Percentiles rank a stretch among this genome's conserved stretches.
phyloP scores from a whole-genome alignment of 2,888 invertebrate species.

The Agrochola litura region DNA sequence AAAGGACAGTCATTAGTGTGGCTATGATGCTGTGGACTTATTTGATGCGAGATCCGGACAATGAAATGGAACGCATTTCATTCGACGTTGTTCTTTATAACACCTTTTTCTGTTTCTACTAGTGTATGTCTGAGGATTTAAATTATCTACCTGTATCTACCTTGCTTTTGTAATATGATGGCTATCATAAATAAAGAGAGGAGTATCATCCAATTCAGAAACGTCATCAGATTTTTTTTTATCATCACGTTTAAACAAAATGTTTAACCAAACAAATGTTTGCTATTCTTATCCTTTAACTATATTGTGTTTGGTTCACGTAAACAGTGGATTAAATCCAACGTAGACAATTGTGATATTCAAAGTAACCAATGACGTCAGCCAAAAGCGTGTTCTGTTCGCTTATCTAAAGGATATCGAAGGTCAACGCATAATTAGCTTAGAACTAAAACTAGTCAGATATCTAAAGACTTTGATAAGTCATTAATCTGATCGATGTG shows the following conservation, averaged over 20 bases:
- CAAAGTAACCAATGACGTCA: slow-evolving; percentile 58
- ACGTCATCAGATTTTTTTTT: slow-evolving; percentile 23
- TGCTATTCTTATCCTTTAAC: slow-evolving; percentile 54
- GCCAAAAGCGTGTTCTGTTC: slow-evolving; percentile 48
- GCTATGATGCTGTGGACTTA: slow-evolving; percentile 70
- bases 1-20: slow-evolving; percentile 81
- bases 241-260: slow-evolving; percentile 57
- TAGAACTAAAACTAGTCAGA: slow-evolving; percentile 28
- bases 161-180: slow-evolving; percentile 34
- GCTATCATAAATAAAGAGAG: slow-evolving; percentile 20
- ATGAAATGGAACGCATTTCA: slow-evolving; percentile 69
- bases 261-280: slow-evolving; percentile 71
- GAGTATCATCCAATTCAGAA: slow-evolving; percentile 10
- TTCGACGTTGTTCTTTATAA: slow-evolving; percentile 63
- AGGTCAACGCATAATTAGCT: slow-evolving; percentile 61
- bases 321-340: slow-evolving; percentile 66
- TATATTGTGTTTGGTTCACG: slow-evolving; percentile 57
- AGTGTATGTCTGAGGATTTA: slow-evolving; percentile 52
- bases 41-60: slow-evolving; percentile 68
- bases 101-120: slow-evolving; percentile 58
- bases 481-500: slow-evolving; percentile 42
- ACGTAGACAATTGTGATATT: slow-evolving; percentile 51
- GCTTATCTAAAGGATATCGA: slow-evolving; percentile 63
- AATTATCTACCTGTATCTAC: slow-evolving; percentile 43
- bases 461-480: slow-evolving; percentile 34